These are phyloP conservation scores for Hirundichthys speculiger DNA, from an alignment of 2,113 vertebrate species.

Conservation along the genomic window DNA sequence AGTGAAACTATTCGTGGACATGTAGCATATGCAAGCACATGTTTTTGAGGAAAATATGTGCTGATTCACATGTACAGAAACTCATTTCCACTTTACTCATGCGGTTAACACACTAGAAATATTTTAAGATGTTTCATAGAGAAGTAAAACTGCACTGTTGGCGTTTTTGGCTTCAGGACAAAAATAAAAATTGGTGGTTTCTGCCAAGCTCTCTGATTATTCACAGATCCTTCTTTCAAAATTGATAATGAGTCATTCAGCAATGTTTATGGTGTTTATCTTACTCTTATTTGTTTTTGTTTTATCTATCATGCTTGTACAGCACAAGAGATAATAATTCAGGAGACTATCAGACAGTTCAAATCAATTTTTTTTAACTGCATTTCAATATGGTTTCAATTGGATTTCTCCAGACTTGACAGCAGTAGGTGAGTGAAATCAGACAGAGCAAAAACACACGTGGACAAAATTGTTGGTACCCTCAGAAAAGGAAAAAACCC, in stretches of 20 bases:
- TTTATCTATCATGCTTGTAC: background rate
- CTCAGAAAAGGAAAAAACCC: too few species aligned
- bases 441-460: too few species aligned
- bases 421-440: background rate
- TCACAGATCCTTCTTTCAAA: conserved; percentile 14
- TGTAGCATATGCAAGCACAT: too few species aligned
- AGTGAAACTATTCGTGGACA: too few species aligned
- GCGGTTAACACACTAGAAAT: background rate
- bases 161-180: conserved; percentile 1
- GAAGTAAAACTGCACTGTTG: conserved; percentile 17
- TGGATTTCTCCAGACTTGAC: background rate
- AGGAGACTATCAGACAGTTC: background rate
- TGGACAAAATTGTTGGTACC: too few species aligned
- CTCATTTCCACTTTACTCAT: background rate
- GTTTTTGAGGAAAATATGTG: background rate
- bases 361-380: background rate
- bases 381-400: background rate
- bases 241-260: conserved; percentile 15
- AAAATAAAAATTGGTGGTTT: conserved; percentile 12
- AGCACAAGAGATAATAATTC: background rate
- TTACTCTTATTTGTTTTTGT: conserved; percentile 4
- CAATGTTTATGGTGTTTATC: background rate
- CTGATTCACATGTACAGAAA: background rate
- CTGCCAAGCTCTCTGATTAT: conserved; percentile 5
- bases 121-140: background rate